Conservation (phyloP, 64 coral and sea anemone genomes). For the Cladopsammia gracilis region DNA sequence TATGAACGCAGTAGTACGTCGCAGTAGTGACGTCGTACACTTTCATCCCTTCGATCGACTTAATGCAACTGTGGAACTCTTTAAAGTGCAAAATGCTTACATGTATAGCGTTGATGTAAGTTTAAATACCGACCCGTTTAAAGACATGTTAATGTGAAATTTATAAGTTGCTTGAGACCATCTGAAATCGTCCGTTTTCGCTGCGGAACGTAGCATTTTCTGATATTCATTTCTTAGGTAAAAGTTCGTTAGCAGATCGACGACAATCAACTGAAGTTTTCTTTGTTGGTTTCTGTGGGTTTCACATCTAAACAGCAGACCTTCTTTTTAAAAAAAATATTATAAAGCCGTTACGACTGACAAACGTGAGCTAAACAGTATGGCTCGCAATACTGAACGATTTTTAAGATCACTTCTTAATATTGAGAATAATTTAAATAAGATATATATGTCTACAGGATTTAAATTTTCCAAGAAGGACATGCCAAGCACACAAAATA, state of each 20-base stretch:
- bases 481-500: not conserved
- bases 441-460: not conserved
- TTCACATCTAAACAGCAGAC: not conserved
- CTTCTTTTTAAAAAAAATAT: not conserved
- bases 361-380: no score
- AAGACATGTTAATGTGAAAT: not conserved
- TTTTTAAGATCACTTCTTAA: no score
- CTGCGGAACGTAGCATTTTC: not conserved
- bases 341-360: not conserved
- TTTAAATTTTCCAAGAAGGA: not conserved
- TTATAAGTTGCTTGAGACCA: no score
- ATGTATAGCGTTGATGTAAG: not conserved
- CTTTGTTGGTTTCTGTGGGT: slow-evolving; percentile 22
- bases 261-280: slow-evolving; percentile 1
- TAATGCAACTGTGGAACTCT: no score
- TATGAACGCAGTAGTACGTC: no score
- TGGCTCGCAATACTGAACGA: no score
- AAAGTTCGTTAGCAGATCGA: not conserved
- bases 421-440: no score
- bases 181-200: no score
- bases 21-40: no score
- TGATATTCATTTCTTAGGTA: not conserved
- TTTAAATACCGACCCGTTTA: not conserved
- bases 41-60: no score
- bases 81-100: not conserved